phyloP scores from a whole-genome alignment of 2,888 invertebrate genomes.

The Tenodera sinensis region DNA sequence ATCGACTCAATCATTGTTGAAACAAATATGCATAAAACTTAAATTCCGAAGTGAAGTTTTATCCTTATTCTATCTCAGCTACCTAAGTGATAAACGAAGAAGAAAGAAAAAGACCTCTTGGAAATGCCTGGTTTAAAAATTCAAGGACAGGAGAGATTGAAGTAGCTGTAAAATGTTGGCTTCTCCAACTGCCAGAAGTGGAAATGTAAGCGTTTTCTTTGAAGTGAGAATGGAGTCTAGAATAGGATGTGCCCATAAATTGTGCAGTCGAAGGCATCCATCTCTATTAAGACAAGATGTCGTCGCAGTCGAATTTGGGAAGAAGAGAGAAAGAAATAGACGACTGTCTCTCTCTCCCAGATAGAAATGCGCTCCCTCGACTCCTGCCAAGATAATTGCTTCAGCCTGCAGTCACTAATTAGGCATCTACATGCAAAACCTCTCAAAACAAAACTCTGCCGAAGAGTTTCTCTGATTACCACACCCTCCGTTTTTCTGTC shows the following conservation, averaged over 20 bases:
- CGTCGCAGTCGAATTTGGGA: not conserved
- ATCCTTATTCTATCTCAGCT: too few relatives aligned
- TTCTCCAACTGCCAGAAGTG: not conserved
- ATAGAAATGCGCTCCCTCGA: not conserved
- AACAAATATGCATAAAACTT: too few relatives aligned
- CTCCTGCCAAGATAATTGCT: not conserved
- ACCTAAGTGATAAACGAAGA: too few relatives aligned
- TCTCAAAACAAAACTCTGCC: not conserved
- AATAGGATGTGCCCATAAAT: not conserved
- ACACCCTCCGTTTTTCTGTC: not conserved
- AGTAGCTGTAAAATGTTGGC: too few relatives aligned
- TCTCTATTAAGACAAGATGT: not conserved
- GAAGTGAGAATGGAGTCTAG: not conserved
- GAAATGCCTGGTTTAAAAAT: too few relatives aligned
- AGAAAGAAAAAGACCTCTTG: too few relatives aligned
- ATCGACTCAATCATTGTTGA: too few relatives aligned
- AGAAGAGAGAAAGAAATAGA: not conserved
- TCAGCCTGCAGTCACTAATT: not conserved
- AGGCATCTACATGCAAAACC: constrained; percentile 9
- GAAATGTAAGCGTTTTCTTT: not conserved
- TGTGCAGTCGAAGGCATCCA: not conserved
- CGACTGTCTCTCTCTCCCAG: not conserved
- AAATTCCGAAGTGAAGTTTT: too few relatives aligned
- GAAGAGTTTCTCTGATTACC: not conserved
- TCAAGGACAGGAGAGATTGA: too few relatives aligned